Base-by-base conservation (phyloP, 2,888 invertebrate species). In the Lasiommata megera region DNA sequence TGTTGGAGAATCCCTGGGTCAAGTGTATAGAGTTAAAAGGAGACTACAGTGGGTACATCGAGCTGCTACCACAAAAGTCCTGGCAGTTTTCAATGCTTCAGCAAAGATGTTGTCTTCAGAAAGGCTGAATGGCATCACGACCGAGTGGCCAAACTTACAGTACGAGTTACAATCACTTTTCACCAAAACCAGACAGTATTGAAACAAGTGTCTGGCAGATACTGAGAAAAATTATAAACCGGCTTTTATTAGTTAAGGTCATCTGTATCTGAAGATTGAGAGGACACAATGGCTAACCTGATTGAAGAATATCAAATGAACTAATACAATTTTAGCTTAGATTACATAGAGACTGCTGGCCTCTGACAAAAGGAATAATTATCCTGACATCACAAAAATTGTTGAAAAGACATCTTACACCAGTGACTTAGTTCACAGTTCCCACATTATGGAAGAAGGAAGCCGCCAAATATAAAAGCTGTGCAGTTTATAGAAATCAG, bases 181-280 rank as follows among this genome's bases (percentile, higher is more conserved):
- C 6, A 56, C 67, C 1, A 62, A 60, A 16, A 65, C 65, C 65
- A 36, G 68, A 12, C 44, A 56, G 1, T 66, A 66, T n/a, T 40
- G 58, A 44, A 64, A 61, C 7, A 67, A 53, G 0, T 61, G 53
- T 2, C 65, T 63, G 0, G 68, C 67, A 0, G 68, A 68, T 29
- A 62, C 67, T 0, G 66, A 66, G 29, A 68, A 67, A 46, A 66
- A n/a, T n/a, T n/a, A n/a, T n/a, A n/a, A n/a, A n/a, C n/a, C n/a
- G n/a, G n/a, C n/a, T n/a, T n/a, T n/a, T n/a, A n/a, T n/a, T n/a
- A n/a, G n/a, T n/a, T n/a, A n/a, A n/a, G 64, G 68, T 55, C 66
- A 63, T 43, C 8, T n/a, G 2, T 58, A 61, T 6, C 68, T 69
- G 48, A 60, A 62, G 47, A 66, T 70, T 3, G 12, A 67, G 1